Evolutionary conservation across 2,797 vertebrate species (phyloP), one percentile per base, ranked within the genome.

Genomic region (Gallinago solitaria): DNA sequence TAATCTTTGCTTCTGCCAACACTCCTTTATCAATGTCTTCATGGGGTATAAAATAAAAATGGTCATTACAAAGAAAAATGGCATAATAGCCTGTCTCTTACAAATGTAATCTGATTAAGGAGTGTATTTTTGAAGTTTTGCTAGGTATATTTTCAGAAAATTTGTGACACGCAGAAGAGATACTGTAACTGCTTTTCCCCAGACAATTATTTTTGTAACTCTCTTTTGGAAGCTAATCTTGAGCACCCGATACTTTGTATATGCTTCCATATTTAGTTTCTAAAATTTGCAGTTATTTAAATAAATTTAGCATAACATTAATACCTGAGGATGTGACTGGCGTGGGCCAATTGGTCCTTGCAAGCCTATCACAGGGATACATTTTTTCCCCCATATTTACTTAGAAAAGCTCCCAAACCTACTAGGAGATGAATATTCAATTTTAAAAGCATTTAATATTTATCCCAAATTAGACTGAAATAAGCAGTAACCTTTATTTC

Each of bases 1-100:
- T 85, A 78, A 85, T 77, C 75, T 93, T 93, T 93, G 63, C 67
- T 93, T 93, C 87, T 96, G 87, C 77, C 92, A 97, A 64, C 39
- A 61, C 48, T 65, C 41, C 35, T 96, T 95, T 91, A 87, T 87
- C 82, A 74, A 9, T 0, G 1, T 75, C 75, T 95, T 93, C 59
- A 47, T 4, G 10, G 53, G 16, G 39, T 74, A 50, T 60, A 81
- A 90, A 88, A 83, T 86, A 92, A 87, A 90, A 96, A 77, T 11
- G 23, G 20, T 69, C 67, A 43, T 83, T 93, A 83, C 43, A 89
- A 90, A 81, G 47, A 41, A 82, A 73, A 83, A 24, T 1, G 2
- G 20, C 5, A 1, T 57, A 67, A 61, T 25, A 56, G 45, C 47
- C 85, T 16, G n/a, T 90, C 64, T 89, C 77, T 51, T 87, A 81